Base-by-base conservation (phyloP, 2,113 vertebrate genomes). In the Prunella himalayana region DNA sequence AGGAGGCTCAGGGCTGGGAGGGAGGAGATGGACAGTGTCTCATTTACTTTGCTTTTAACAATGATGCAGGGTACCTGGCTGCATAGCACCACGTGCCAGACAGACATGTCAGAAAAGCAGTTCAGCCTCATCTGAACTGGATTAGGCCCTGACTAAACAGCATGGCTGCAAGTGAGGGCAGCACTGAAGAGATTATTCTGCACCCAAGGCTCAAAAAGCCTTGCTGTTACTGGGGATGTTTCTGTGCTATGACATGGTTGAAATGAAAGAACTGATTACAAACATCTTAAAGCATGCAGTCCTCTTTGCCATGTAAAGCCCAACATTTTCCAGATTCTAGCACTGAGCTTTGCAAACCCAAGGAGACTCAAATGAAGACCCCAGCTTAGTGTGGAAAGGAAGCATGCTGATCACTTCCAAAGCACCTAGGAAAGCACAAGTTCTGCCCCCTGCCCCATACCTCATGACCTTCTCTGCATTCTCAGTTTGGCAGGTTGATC, bases 391-490 rank as follows among this genome's bases (percentile, higher is more conserved):
- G 12, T 24, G 27, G 56, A 85, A 85, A 79, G 30, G 25, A 59
- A 77, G 45, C 19, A 73, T 81, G 19, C 15, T 44, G 25, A 20
- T 28, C 31, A 12, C 13, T 65, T 84, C 66, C 50, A 81, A 53
- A 63, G 42, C 41, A 39, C 9, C 13, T 10, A 25, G n/a, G 42
- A 65, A 86, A 51, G 31, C 44, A 60, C 2, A 6, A 18, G 17
- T 31, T 23, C 16, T 69, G 18, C 24, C 13, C 10, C 11, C 25
- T 42, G 18, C 9, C 7, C 30, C 6, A 2, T 10, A 69, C 37
- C 41, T 61, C 31, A 30, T 1, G 7, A 9, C 31, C 9, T 44
- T 37, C 45, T 30, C 23, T 19, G 5, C 0, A 0, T 49, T 77
- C 57, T 42, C 41, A 15, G 10, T 33, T 63, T 2, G 1, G 33